Base-by-base conservation (phyloP, 2,797 vertebrate genomes). In the Borostomias antarcticus region DNA sequence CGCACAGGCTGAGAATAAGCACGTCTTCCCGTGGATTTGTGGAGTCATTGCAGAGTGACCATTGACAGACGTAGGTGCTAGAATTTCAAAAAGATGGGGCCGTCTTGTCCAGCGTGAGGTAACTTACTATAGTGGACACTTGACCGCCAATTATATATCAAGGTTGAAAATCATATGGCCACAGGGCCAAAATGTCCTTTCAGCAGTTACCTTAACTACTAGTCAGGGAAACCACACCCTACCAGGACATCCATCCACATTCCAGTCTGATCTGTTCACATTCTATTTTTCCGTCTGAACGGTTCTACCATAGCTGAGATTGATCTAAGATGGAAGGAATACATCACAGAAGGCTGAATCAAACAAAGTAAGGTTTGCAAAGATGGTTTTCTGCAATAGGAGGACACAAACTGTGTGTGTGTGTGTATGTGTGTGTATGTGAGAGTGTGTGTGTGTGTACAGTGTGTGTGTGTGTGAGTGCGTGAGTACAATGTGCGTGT, bases 191-290 rank as follows among this genome's bases (percentile, higher is more conserved):
- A 71, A 72, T 78, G 53, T 70, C 71, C 62, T 43, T 40, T 72
- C 60, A 68, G 75, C 62, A 62, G 75, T 77, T 80, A 74, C 77
- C 75, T 80, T 68, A 74, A 69, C 74, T 33, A 66, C 76, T 53
- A 77, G 70, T 73, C 62, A 79, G 75, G 63, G 76, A 74, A 85
- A 84, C 86, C 89, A 83, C 88, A 82, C 87, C 86, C 84, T 77
- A 72, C 32, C 43, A 33, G 53, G 73, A 78, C 72, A 78, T 62
- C 7, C 0, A 66, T 77, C 40, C 0, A 37, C 62, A 67, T 72
- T 74, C 62, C 57, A 53, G 13, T 54, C 48, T 66, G 69, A 85
- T 81, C 54, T 63, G 59, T 29, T 11, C 67, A 48, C 17, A 70
- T 59, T 13, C 40, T 43, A 17, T 43, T 43, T 43, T 43, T 43